Evolutionary conservation across 2,113 vertebrate genomes (phyloP), one percentile per base, ranked within the genome.

Genomic region (Oceanodroma tethys): DNA sequence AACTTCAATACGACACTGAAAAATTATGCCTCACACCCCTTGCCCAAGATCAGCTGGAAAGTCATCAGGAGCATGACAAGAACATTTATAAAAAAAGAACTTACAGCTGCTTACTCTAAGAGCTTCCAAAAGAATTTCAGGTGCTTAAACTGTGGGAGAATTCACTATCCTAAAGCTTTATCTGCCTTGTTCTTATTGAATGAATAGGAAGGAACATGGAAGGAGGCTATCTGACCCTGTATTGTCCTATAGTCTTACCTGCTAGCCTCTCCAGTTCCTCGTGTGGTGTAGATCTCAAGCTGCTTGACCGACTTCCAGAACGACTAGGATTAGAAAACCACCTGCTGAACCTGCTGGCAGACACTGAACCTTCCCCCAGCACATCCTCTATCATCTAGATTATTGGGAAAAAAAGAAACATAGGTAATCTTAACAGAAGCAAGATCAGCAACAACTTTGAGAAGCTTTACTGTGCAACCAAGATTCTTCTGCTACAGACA

Each of bases 311-410:
- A 98, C 99, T 99, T 96, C 99, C 99, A 63, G 99, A 99, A 25
- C 98, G 99, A 97, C 99, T 99, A 13, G 99, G 96, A 92, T 99
- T 99, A 50, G 99, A 99, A 93, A 99, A 99, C 99, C 99, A 99
- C 83, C 99, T 99, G 97, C 99, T 99, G 96, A 99, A 99, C 70
- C 99, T 98, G 95, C 99, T 99, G 62, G 99, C 98, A 18, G 99
- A 99, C 78, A 98, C 97, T 3, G 99, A 98, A 8, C 99, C 99
- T 96, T 99, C 99, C 73, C 99, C 99, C 82, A 99, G 98, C 89
- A 99, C 99, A 65, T 99, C 99, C 97, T 99, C 99, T 63, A 99
- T 99, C 99, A 99, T 99, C 99, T 99, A 93, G 47, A 98, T 93
- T 53, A 84, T 38, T 68, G 40, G 10, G 23, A 7, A 8, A 32